Conservation (phyloP, 2,888 invertebrate genomes). For the Apoda limacodes region DNA sequence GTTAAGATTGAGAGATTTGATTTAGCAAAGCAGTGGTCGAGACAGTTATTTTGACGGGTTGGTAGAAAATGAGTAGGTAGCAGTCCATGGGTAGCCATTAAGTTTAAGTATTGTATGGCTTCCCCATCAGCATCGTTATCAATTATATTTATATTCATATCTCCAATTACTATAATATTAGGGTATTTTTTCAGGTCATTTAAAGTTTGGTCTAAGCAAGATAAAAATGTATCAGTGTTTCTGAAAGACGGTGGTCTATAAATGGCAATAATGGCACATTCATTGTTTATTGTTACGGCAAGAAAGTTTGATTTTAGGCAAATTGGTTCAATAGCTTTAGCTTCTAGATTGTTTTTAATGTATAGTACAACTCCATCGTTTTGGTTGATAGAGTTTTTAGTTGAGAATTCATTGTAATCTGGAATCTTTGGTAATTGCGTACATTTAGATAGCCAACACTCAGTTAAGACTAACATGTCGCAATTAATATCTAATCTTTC, state of each 20-base stretch:
- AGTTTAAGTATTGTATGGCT: conserved; percentile 5
- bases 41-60: conserved; percentile 7
- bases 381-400: too few relatives aligned
- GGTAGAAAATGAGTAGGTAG: conserved; percentile 5
- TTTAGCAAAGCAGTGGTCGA: conserved; percentile 9
- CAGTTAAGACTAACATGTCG: too few relatives aligned
- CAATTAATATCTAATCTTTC: too few relatives aligned
- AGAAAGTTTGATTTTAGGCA: too few relatives aligned
- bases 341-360: too few relatives aligned
- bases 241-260: conserved; percentile 6
- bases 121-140: neutral
- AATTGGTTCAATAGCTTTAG: too few relatives aligned
- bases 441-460: too few relatives aligned
- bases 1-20: neutral
- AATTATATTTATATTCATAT: conserved; percentile 8
- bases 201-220: conserved; percentile 2
- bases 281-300: too few relatives aligned
- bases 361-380: too few relatives aligned
- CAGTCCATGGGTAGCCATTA: conserved; percentile 8
- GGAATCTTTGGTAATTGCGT: too few relatives aligned
- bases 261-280: conserved; percentile 5
- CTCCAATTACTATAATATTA: conserved; percentile 6
- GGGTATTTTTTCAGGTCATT: neutral
- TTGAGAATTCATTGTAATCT: too few relatives aligned
- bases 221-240: conserved; percentile 4